phyloP scores from a whole-genome alignment of 2,888 invertebrate species.

The Ctena decussata region DNA sequence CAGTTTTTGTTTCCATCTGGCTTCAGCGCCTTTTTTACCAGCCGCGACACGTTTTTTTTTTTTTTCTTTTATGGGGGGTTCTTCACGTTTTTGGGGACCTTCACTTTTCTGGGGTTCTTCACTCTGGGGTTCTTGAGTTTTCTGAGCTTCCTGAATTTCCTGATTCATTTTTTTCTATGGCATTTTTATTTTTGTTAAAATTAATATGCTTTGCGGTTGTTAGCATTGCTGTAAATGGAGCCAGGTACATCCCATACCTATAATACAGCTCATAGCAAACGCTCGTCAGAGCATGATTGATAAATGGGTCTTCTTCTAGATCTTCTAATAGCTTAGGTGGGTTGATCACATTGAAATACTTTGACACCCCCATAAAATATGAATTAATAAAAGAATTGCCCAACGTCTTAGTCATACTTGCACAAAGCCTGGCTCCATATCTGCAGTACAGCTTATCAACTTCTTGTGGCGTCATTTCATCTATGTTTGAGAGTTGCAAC shows the following conservation, averaged over 20 bases:
- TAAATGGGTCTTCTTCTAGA: constrained; percentile 48
- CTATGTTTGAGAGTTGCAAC: constrained; percentile 36
- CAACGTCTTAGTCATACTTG: constrained; percentile 24
- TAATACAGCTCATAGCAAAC: neutral
- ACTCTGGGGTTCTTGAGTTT: constrained; percentile 1
- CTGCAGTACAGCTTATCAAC: constrained; percentile 44
- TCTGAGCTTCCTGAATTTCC: constrained; percentile 14
- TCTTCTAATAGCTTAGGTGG: constrained; percentile 51
- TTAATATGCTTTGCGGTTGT: constrained; percentile 31
- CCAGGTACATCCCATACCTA: constrained; percentile 37
- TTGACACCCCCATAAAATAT: constrained; percentile 39
- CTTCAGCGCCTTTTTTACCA: too few relatives aligned
- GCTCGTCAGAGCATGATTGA: neutral
- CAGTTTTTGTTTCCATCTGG: too few relatives aligned
- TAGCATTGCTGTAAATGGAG: constrained; percentile 38
- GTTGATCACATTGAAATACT: constrained; percentile 10
- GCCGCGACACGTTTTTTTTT: too few relatives aligned
- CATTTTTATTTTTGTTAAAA: constrained; percentile 30
- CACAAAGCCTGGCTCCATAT: constrained; percentile 44
- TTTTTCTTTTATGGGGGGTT: too few relatives aligned
- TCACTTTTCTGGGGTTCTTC: too few relatives aligned
- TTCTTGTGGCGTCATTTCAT: constrained; percentile 37
- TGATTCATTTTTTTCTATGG: constrained; percentile 1
- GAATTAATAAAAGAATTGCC: constrained; percentile 44
- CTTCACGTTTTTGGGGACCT: too few relatives aligned